Base-by-base conservation (phyloP, 2,113 vertebrate genomes). In the Dascyllus trimaculatus region DNA sequence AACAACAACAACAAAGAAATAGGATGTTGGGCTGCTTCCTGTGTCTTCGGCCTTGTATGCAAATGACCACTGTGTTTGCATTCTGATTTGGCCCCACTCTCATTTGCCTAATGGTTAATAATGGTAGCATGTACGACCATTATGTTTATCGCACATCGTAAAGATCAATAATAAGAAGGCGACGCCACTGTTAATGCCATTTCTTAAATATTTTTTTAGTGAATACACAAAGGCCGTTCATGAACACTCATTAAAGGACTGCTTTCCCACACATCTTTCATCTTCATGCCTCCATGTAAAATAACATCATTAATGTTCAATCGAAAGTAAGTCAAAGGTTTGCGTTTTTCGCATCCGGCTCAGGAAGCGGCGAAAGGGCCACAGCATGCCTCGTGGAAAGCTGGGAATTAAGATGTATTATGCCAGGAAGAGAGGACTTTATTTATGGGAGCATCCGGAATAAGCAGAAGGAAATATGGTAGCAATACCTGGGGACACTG, bases 401-500 rank as follows among this genome's bases (percentile, higher is more conserved):
- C 81, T 86, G 87, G 89, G 92, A 93, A 92, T 94, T 92, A 89
- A 88, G 78, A 86, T 69, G 84, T 75, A 90, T 78, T 85, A 82
- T 80, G 82, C 66, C 91, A 93, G 92, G 92, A 91, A 93, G 88
- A 80, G 88, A 84, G 71, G 82, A 69, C 84, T 85, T 91, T 93
- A 93, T 94, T 93, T 92, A 84, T 79, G 84, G 83, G 74, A 86
- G 82, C 88, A 89, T 88, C 90, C 90, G 85, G 91, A 91, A 81
- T 85, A 85, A 88, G 72, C 76, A 85, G 83, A 70, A 90, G 92
- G 90, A 92, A 92, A 88, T 86, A 81, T 54, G 78, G 71, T 26
- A 76, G 90, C 82, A 32, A 85, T 88, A 93, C 90, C 91, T 87
- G 86, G 84, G 92, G 93, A 92, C 84, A 79, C 65, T 29, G 82